Conservation (phyloP, 2,113 vertebrate genomes). For the Chaenogobius annularis region DNA sequence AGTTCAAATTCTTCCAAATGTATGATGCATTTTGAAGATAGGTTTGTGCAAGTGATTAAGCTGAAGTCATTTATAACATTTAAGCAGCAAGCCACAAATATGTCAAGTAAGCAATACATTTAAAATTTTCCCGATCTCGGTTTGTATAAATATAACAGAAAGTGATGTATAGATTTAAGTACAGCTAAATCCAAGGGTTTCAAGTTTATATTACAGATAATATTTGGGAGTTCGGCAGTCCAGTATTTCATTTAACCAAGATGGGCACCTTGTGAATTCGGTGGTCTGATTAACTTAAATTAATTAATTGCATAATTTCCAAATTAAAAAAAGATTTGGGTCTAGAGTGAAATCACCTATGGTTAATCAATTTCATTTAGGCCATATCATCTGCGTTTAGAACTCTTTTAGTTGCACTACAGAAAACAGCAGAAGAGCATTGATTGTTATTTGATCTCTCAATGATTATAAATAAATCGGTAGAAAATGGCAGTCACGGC, state of each 20-base stretch:
- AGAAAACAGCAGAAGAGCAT: too few relatives aligned
- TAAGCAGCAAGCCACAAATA: background rate
- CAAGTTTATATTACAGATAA: constrained; percentile 15
- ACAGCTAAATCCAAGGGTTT: constrained; percentile 4
- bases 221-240: constrained; percentile 36
- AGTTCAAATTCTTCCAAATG: constrained; percentile 1
- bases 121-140: background rate
- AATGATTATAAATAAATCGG: too few relatives aligned
- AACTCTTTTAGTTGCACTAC: too few relatives aligned
- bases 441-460: too few relatives aligned
- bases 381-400: too few relatives aligned
- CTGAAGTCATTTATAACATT: background rate
- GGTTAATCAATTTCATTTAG: too few relatives aligned
- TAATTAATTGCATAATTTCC: background rate
- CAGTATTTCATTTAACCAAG: background rate
- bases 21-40: background rate
- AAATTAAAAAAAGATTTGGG: background rate
- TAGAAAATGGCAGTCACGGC: too few relatives aligned
- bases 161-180: background rate
- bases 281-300: background rate
- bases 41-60: background rate
- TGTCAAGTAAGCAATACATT: background rate
- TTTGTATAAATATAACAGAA: background rate
- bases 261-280: background rate
- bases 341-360: too few relatives aligned